Conservation (phyloP, 2,888 invertebrate species). For the Nomada flava region DNA sequence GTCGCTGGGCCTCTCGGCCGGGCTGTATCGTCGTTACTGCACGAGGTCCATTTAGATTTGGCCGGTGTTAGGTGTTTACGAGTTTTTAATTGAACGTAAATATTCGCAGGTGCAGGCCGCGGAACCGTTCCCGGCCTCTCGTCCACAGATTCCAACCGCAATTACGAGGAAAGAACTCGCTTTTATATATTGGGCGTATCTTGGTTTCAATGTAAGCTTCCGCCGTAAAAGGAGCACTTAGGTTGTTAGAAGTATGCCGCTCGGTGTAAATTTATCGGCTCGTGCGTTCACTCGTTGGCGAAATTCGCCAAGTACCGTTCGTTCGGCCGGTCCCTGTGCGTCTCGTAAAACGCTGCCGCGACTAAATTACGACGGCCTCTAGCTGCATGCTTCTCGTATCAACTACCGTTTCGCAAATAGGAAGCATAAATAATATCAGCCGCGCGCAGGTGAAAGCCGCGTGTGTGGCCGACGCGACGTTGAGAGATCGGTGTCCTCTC, state of each 20-base stretch:
- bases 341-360: conserved; percentile 68
- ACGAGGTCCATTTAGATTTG: conserved; percentile 54
- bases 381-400: conserved; percentile 45
- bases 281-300: conserved; percentile 39
- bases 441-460: conserved; percentile 48
- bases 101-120: conserved; percentile 66
- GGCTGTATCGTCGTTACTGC: conserved; percentile 22
- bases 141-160: conserved; percentile 45
- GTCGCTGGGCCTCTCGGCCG: not conserved
- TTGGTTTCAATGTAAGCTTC: conserved; percentile 60
- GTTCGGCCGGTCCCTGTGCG: conserved; percentile 49
- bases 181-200: conserved; percentile 46
- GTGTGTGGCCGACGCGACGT: conserved; percentile 48
- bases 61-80: conserved; percentile 62
- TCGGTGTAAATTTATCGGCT: conserved; percentile 69
- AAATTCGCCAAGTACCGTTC: conserved; percentile 55
- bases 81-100: conserved; percentile 70
- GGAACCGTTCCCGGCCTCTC: conserved; percentile 10
- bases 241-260: conserved; percentile 60
- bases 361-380: conserved; percentile 68
- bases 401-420: conserved; percentile 53
- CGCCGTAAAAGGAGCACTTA: conserved; percentile 63
- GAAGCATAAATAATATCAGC: conserved; percentile 66
- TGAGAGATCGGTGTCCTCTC: not conserved
- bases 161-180: conserved; percentile 54